Evolutionary conservation across 2,888 invertebrate genomes (phyloP), one percentile per base, ranked within the genome.

Genomic region (Imbricaverruca yamaguchii): DNA sequence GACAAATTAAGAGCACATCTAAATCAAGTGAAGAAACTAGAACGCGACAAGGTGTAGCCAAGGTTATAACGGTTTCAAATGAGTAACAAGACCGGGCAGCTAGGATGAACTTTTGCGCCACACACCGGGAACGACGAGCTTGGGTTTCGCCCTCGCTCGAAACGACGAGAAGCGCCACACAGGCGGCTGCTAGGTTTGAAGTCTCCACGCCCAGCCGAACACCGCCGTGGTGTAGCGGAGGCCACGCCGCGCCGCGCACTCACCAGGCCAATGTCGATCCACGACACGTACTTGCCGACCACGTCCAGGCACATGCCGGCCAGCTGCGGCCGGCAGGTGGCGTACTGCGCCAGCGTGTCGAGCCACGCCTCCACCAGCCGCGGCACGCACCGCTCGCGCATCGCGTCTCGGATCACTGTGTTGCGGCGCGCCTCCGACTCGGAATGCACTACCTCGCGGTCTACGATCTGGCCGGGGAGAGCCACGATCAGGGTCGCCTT

Each of bases 201-300:
- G 39, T 39, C 39, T 4, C 39, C 39, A 39, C 7, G 55, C 7
- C 2, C 74, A 39, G 13, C 25, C 39, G 13, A 8, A 13, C 21
- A 13, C 15, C 13, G 13, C 4, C 39, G 18, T 3, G 13, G 18
- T 3, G 39, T 8, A 4, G 10, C 65, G n/a, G 39, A 1, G 39
- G 39, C 39, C 39, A 39, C 39, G 7, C 11, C 13, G 25, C 15
- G 6, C 8, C n/a, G 8, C 15, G 15, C 74, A 53, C 78, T 11
- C 78, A 91, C 88, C 61, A 90, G 86, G 79, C 87, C 87, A 81
- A 90, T 89, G 85, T 91, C 90, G 81, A 91, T 90, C 91, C 91
- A 91, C 3, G 89, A 88, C 21, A 90, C 87, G 85, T 88, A 91
- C 53, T 88, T 87, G 4, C 90, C 90, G 80, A 90, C 88, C 15